A percentile compares a stretch with the other conserved stretches of the same genome.
Conservation (phyloP, 1,140 invertebrate species). For the Palaemon carinicauda region DNA sequence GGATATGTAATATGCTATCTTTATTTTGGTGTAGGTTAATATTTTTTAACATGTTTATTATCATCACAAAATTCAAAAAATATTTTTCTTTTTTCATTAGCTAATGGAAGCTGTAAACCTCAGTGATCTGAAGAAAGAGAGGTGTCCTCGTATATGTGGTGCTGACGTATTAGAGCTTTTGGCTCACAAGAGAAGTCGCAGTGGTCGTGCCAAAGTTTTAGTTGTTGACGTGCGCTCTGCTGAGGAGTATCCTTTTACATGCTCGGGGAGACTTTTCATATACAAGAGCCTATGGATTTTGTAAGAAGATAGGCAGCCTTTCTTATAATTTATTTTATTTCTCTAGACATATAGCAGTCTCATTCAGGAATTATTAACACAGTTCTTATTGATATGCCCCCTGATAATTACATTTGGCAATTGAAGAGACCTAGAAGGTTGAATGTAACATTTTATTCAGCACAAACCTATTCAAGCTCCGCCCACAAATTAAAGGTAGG, state of each 20-base stretch:
- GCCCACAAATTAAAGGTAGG: too few species aligned
- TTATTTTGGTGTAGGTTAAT: neutral
- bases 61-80: neutral
- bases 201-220: slow-evolving; percentile 73
- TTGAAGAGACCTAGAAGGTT: too few species aligned
- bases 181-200: slow-evolving; percentile 67
- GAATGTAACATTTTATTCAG: too few species aligned
- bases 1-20: neutral
- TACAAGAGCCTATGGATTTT: too few species aligned
- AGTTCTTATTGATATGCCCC: too few species aligned
- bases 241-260: slow-evolving; percentile 73
- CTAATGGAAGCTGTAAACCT: slow-evolving; percentile 76
- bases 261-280: neutral
- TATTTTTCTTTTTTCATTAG: slow-evolving; percentile 66
- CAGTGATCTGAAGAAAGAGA: slow-evolving; percentile 75
- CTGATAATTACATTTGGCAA: neutral
- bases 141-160: slow-evolving; percentile 82
- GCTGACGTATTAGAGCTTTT: slow-evolving; percentile 82
- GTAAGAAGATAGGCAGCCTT: neutral
- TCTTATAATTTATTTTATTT: neutral
- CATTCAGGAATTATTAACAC: neutral
- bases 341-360: slow-evolving; percentile 29
- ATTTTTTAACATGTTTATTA: neutral
- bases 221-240: slow-evolving; percentile 79
- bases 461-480: too few species aligned